Evolutionary conservation across 1,140 invertebrate genomes (phyloP).

Genomic region (Drosophila miranda): DNA sequence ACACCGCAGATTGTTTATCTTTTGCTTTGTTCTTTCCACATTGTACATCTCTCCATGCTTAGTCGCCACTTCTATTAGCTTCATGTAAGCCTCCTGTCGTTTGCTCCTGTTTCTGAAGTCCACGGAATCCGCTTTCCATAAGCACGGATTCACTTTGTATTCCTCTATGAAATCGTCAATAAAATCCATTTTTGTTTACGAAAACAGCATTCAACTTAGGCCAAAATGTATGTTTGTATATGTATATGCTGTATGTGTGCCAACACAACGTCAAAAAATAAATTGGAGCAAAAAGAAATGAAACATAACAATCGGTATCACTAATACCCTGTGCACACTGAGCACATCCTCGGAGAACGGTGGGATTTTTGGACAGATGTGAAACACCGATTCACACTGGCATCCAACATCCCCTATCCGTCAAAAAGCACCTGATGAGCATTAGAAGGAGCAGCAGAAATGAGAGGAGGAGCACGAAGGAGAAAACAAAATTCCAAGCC

Average conservation of each 20-base stretch:
- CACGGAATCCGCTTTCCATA: slow-evolving; percentile 79
- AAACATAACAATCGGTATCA: slow-evolving; percentile 3
- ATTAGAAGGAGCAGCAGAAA: too few relatives aligned
- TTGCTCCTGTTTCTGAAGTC: slow-evolving; percentile 73
- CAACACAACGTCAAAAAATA: slow-evolving; percentile 87
- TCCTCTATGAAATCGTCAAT: slow-evolving; percentile 82
- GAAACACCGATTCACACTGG: too few relatives aligned
- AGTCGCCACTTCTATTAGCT: slow-evolving; percentile 75
- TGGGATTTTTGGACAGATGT: too few relatives aligned
- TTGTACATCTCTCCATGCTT: slow-evolving; percentile 80
- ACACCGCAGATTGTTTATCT: slow-evolving; percentile 81
- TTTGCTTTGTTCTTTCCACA: slow-evolving; percentile 80
- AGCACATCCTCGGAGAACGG: too few relatives aligned
- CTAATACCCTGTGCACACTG: too few relatives aligned
- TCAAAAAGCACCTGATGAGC: too few relatives aligned
- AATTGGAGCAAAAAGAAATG: slow-evolving; percentile 84
- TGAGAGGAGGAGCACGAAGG: too few relatives aligned
- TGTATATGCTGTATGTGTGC: slow-evolving; percentile 49
- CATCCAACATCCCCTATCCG: too few relatives aligned
- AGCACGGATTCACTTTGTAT: slow-evolving; percentile 77
- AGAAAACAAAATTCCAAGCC: too few relatives aligned
- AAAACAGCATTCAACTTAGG: slow-evolving; percentile 36
- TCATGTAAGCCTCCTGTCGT: slow-evolving; percentile 76
- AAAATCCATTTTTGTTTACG: slow-evolving; percentile 78
- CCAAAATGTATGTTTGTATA: slow-evolving; percentile 34